A percentile compares a stretch with the other conserved stretches of the same genome.
These are phyloP conservation scores for Serrognathus titanus DNA, from an alignment of 2,888 invertebrate species.

Conservation along the genomic window DNA sequence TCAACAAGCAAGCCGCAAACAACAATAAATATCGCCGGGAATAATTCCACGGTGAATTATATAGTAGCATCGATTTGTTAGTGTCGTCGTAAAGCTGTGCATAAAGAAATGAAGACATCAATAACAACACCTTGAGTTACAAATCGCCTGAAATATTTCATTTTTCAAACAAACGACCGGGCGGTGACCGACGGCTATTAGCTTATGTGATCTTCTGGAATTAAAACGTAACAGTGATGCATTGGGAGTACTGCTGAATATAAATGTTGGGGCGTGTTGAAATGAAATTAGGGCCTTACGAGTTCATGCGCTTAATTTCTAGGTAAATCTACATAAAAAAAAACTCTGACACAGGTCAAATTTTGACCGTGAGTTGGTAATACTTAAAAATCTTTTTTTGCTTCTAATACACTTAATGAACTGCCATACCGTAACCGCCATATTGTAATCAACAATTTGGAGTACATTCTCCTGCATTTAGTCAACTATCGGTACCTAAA, in stretches of 20 bases:
- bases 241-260: background rate
- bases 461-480: no score
- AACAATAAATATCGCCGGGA: background rate
- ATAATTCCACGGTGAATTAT: background rate
- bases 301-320: no score
- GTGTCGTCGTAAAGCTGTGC: background rate
- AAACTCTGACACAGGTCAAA: no score
- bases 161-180: slow-evolving; percentile 6
- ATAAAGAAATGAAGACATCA: slow-evolving; percentile 10
- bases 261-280: background rate
- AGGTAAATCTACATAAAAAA: no score
- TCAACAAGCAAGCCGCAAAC: background rate
- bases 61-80: slow-evolving; percentile 4
- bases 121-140: slow-evolving; percentile 2
- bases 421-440: no score
- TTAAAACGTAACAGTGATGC: slow-evolving; percentile 6
- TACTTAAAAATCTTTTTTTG: no score
- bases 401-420: no score
- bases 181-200: slow-evolving; percentile 6
- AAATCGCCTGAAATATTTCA: slow-evolving; percentile 5
- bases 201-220: slow-evolving; percentile 5
- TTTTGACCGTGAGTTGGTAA: no score
- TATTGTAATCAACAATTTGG: no score
- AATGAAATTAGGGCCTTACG: no score
- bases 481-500: no score